phyloP scores from a whole-genome alignment of 1,140 invertebrate genomes.

The Drosophila subpulchrella region DNA sequence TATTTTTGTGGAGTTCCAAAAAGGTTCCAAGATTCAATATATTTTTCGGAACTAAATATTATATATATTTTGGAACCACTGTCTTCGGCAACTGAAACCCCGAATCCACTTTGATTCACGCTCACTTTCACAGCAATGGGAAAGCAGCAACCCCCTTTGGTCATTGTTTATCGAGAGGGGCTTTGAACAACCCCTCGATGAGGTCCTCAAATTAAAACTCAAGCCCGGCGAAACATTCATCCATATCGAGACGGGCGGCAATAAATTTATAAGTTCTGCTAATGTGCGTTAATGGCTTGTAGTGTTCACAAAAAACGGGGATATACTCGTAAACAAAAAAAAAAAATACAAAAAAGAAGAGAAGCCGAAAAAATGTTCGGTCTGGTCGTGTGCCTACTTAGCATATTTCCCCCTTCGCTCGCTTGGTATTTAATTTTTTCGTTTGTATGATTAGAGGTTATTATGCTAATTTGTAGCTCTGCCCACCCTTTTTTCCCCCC shows the following conservation, averaged over 20 bases:
- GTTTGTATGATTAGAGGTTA: constrained; percentile 80
- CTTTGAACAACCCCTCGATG: constrained; percentile 4
- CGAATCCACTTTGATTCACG: constrained; percentile 49
- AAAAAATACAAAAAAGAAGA: not conserved
- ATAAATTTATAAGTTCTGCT: constrained; percentile 80
- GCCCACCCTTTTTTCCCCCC: constrained; percentile 11
- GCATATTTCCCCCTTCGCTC: constrained; percentile 34
- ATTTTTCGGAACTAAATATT: not conserved
- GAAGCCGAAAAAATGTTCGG: constrained; percentile 31
- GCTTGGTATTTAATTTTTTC: constrained; percentile 78
- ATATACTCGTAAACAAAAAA: not conserved
- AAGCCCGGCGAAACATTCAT: constrained; percentile 25
- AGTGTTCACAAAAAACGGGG: constrained; percentile 44
- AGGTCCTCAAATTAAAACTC: constrained; percentile 26
- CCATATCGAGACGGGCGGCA: constrained; percentile 55
- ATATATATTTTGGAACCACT: constrained; percentile 2
- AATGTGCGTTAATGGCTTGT: constrained; percentile 81
- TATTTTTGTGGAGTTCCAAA: not conserved
- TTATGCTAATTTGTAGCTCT: constrained; percentile 68
- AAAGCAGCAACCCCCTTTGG: constrained; percentile 33
- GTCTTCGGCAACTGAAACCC: not conserved
- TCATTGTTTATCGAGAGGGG: constrained; percentile 33
- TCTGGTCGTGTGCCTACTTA: constrained; percentile 58
- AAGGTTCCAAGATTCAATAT: not conserved
- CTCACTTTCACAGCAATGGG: constrained; percentile 61